Evolutionary conservation across 2,113 vertebrate genomes (phyloP), one percentile per base, ranked within the genome.

Genomic region (Lepus americanus): DNA sequence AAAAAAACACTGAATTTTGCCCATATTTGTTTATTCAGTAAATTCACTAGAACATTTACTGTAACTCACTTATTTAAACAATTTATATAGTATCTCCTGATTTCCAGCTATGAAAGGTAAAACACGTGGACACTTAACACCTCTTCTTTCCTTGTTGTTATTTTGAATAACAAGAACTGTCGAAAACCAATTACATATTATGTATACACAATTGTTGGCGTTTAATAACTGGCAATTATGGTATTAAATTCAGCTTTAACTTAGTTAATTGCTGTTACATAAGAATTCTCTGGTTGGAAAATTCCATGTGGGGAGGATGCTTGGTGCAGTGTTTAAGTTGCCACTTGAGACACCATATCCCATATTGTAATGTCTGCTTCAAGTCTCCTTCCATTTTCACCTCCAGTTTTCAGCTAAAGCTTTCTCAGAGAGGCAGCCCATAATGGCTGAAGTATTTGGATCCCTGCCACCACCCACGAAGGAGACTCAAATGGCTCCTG

Each of bases 1-100:
- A 78, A 93, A 20, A 74, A 51, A 82, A 17, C 27, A 20, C 6
- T 72, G 17, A 72, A 67, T 72, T 96, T 95, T 93, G 39, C 66
- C 73, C 12, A 31, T 72, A 25, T 51, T 74, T 55, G 19, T 22
- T 83, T 73, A n/a, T 17, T 36, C 2, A 69, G 63, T 4, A 36
- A 81, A 36, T 44, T 84, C 77, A 53, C 5, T 79, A 12, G 72
- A 22, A 51, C 13, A 63, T 44, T 79, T 84, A 53, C 44, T n/a
- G 27, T 3, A 90, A 27, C 20, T 80, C 33, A 25, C 13, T 7
- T 36, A 17, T 27, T 72, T 29, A 83, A 78, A 80, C 23, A 1
- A 55, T 36, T 83, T 20, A 55, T 25, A 0, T 6, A 31, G 8
- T 39, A 61, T 29, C 4, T 78, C 23, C 33, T 89, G 39, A 95